Base-by-base conservation (phyloP, 2,888 invertebrate genomes). In the Orthonychiurus folsomi region DNA sequence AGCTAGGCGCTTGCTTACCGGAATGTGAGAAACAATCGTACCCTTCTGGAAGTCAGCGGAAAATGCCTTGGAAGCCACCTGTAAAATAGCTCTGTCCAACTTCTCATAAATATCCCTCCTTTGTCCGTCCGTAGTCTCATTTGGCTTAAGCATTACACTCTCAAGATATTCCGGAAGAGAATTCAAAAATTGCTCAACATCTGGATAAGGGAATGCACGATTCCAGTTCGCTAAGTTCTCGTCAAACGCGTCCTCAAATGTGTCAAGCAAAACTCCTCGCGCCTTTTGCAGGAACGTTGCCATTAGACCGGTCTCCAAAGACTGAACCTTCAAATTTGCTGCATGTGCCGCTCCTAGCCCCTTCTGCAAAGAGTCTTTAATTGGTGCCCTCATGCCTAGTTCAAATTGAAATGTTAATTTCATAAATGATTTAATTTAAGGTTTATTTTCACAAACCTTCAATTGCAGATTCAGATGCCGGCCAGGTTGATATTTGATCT, bases 91-190 rank as follows among this genome's bases (percentile, higher is more conserved):
- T n/a, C 21, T 48, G 15, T 3, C 20, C 5, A 59, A 59, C 9
- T 59, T 37, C 3, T 21, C 21, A 48, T 18, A 37, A 2, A 59
- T 47, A 15, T 48, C 59, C 3, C 28, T 48, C n/a, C 26, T 23
- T 15, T 47, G 21, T 5, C 18, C 28, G 25, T 25, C 20, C 5
- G 3, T 28, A 15, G 20, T 27, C 20, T 56, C 27, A n/a, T 56
- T 50, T 5, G 48, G 48, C 50, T 48, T 37, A 20, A 59, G 50
- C 9, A 59, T 23, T 20, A 25, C 50, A 5, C 21, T 25, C 20
- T 59, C 59, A 23, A 59, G 3, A 23, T 59, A 59, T 21, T 48
- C 50, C 24, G 21, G 28, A 24, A 59, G 47, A 25, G 28, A 47
- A 3, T 47, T 23, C 20, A 59, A 24, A 20, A 59, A 59, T n/a